Evolutionary conservation across 2,888 invertebrate genomes (phyloP).

Genomic region (Pomacea canaliculata): DNA sequence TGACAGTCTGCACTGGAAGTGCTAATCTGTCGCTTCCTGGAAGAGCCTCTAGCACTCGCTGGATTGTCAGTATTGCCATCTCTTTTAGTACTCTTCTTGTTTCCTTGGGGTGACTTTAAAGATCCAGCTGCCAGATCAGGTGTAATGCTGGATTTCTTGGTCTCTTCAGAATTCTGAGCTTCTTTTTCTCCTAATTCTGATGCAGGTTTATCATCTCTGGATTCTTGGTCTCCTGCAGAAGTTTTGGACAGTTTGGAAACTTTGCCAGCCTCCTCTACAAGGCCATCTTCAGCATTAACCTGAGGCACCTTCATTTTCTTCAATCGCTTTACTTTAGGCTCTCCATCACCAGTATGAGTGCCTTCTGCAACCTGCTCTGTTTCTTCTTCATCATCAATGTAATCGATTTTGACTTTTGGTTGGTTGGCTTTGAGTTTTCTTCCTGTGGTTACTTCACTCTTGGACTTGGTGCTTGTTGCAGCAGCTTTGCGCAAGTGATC

Average conservation of each 20-base stretch:
- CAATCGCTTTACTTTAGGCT: conserved; percentile 40
- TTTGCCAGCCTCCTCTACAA: conserved; percentile 20
- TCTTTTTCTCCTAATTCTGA: neutral
- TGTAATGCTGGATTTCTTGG: neutral
- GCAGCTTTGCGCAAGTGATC: conserved; percentile 23
- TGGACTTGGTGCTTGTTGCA: conserved; percentile 22
- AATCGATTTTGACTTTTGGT: conserved; percentile 38
- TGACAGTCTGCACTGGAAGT: conserved; percentile 40
- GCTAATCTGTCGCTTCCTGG: conserved; percentile 52
- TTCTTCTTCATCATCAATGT: conserved; percentile 34
- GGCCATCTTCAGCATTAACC: neutral
- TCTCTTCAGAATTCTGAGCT: conserved; percentile 6
- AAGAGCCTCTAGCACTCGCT: conserved; percentile 23
- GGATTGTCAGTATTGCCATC: neutral
- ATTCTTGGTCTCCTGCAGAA: conserved; percentile 10
- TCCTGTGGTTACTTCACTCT: conserved; percentile 16
- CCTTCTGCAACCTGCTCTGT: conserved; percentile 25
- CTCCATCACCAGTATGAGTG: conserved; percentile 24
- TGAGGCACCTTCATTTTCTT: conserved; percentile 25
- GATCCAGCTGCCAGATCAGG: neutral
- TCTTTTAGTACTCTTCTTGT: neutral
- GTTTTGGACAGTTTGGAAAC: too few species aligned
- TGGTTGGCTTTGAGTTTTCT: conserved; percentile 27
- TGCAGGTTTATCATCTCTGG: conserved; percentile 28
- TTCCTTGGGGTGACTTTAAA: conserved; percentile 19